Evolutionary conservation across 2,888 invertebrate species (phyloP).

Genomic region (Phytoseiulus persimilis): DNA sequence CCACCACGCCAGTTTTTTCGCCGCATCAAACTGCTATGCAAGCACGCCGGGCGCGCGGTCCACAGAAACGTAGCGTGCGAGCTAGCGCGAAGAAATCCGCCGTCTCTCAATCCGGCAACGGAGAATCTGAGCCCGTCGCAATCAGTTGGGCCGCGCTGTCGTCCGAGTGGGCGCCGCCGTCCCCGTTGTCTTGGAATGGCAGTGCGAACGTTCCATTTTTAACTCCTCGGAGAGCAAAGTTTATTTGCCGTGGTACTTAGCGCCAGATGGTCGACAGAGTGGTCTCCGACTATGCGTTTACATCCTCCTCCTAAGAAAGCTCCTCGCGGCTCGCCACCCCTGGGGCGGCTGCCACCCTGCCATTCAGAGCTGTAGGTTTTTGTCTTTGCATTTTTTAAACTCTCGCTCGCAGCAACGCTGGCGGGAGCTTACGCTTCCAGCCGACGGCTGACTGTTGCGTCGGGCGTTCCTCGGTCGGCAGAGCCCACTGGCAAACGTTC

Average conservation of each 20-base stretch:
- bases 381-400: neutral
- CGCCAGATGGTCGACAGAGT: neutral
- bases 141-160: neutral
- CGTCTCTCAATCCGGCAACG: too few species aligned
- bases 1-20: neutral
- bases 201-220: neutral
- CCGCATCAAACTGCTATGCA: neutral
- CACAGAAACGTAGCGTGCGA: neutral
- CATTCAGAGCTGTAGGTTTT: neutral
- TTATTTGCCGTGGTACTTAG: constrained; percentile 5
- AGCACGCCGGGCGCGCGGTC: neutral
- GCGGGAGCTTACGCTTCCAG: neutral
- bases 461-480: too few species aligned
- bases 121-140: neutral
- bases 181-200: neutral
- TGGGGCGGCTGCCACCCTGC: neutral
- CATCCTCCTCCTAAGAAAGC: constrained; percentile 5
- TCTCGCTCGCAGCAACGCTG: neutral
- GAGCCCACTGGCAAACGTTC: too few species aligned
- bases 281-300: constrained; percentile 5
- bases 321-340: neutral
- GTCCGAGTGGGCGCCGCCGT: neutral
- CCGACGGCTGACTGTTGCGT: too few species aligned
- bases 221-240: neutral
- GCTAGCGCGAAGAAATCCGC: too few species aligned